Evolutionary conservation across 2,888 invertebrate genomes (phyloP).

Genomic region (Colostygia pectinataria): DNA sequence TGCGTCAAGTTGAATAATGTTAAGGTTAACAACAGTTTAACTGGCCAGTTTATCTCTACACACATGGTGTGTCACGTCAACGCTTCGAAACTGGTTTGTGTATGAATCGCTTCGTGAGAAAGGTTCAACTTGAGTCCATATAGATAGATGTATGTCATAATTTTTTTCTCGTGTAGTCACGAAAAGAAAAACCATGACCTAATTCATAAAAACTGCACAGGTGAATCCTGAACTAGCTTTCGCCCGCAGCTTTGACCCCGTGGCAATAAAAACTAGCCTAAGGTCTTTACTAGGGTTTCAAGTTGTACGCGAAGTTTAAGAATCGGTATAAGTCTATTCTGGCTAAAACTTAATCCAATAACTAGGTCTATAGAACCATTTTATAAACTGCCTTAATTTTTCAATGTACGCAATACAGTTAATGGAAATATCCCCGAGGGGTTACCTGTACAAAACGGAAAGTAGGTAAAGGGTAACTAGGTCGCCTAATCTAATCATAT

Average conservation of each 20-base stretch:
- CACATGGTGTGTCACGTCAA: slow-evolving; percentile 32
- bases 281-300: too few relatives aligned
- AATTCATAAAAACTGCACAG: too few relatives aligned
- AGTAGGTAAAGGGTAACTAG: slow-evolving; percentile 25
- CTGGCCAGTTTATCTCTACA: slow-evolving; percentile 17
- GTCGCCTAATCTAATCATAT: slow-evolving; percentile 20
- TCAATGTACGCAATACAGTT: slow-evolving; percentile 17
- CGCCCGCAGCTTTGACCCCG: too few relatives aligned
- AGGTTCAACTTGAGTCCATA: slow-evolving; percentile 12
- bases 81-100: slow-evolving; percentile 28
- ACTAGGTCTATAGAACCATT: slow-evolving; percentile 1
- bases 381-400: slow-evolving; percentile 17
- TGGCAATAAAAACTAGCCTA: too few relatives aligned
- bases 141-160: slow-evolving; percentile 9
- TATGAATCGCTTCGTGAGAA: slow-evolving; percentile 31
- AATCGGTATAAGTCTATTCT: background rate
- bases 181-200: too few relatives aligned
- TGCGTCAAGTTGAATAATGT: slow-evolving; percentile 16
- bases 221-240: too few relatives aligned
- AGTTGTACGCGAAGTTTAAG: too few relatives aligned
- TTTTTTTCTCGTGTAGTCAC: too few relatives aligned
- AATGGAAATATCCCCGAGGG: slow-evolving; percentile 29
- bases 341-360: background rate
- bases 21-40: slow-evolving; percentile 25
- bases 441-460: slow-evolving; percentile 20